Conservation (phyloP, 2,113 vertebrate species). For the Lathamus discolor region DNA sequence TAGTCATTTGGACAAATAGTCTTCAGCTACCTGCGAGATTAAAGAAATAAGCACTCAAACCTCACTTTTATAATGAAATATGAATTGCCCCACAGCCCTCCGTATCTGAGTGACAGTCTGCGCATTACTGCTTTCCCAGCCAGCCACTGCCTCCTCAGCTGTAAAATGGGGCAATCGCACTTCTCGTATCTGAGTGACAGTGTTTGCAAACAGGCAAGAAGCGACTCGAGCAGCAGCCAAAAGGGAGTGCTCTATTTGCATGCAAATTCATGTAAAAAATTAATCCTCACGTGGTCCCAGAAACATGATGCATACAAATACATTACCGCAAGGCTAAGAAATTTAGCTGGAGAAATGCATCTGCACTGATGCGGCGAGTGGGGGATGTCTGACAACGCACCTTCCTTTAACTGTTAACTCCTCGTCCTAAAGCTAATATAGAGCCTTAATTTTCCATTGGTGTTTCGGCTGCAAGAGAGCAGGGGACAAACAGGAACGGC, state of each 20-base stretch:
- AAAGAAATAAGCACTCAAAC: not conserved
- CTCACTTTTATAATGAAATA: slow-evolving; percentile 30
- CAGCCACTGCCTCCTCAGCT: slow-evolving; percentile 37
- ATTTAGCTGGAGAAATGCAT: slow-evolving; percentile 29
- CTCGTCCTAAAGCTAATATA: slow-evolving; percentile 31
- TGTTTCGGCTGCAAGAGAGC: slow-evolving; percentile 66
- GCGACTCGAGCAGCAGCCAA: not conserved
- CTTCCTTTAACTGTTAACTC: slow-evolving; percentile 22
- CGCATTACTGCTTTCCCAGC: not conserved
- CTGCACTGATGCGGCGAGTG: not conserved
- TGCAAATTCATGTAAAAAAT: slow-evolving; percentile 66
- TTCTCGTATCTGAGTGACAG: slow-evolving; percentile 10
- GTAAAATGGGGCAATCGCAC: slow-evolving; percentile 42
- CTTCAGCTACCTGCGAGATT: slow-evolving; percentile 19
- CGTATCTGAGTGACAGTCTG: not conserved
- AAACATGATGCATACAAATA: slow-evolving; percentile 55
- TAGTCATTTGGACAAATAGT: not conserved
- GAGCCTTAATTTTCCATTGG: slow-evolving; percentile 38
- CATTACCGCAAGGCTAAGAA: slow-evolving; percentile 13
- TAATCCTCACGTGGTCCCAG: slow-evolving; percentile 53
- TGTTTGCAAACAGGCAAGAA: slow-evolving; percentile 47
- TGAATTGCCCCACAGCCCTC: not conserved
- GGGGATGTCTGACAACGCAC: not conserved
- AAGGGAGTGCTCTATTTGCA: slow-evolving; percentile 48
- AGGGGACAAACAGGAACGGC: slow-evolving; percentile 47